A percentile compares a stretch with the other conserved stretches of the same genome.
Conservation (phyloP, 2,888 invertebrate species). For the Cantharis lateralis region DNA sequence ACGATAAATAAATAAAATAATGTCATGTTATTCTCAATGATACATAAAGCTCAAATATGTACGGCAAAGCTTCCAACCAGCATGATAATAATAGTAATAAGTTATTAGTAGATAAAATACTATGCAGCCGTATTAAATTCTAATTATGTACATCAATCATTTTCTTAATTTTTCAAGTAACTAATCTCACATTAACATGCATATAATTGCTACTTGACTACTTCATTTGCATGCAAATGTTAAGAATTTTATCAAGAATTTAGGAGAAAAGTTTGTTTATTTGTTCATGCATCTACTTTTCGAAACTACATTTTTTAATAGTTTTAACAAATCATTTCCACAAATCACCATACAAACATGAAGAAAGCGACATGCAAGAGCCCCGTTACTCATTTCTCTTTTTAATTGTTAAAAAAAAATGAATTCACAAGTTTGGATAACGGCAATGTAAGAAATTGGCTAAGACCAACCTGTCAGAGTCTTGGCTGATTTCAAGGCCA, state of each 20-base stretch:
- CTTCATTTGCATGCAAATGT: neutral
- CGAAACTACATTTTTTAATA: neutral
- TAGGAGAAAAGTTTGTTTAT: neutral
- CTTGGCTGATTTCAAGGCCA: neutral
- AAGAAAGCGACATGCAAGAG: slow-evolving; percentile 27
- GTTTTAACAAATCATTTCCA: neutral
- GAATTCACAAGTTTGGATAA: neutral
- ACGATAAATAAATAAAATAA: neutral
- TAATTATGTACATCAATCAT: neutral
- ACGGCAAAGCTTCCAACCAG: neutral
- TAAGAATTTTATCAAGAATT: neutral
- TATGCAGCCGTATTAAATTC: neutral
- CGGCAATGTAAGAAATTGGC: neutral
- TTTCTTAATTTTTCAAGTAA: neutral
- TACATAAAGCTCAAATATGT: neutral
- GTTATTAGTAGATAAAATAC: neutral
- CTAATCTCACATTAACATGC: neutral
- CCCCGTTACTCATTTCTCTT: slow-evolving; percentile 23
- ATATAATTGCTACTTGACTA: neutral
- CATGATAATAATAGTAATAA: neutral
- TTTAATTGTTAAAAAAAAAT: neutral
- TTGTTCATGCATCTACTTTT: neutral
- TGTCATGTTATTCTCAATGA: neutral
- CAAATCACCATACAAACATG: slow-evolving; percentile 10
- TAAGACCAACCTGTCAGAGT: neutral